Conservation (phyloP, 2,888 invertebrate genomes). For the Abscondita cerata region DNA sequence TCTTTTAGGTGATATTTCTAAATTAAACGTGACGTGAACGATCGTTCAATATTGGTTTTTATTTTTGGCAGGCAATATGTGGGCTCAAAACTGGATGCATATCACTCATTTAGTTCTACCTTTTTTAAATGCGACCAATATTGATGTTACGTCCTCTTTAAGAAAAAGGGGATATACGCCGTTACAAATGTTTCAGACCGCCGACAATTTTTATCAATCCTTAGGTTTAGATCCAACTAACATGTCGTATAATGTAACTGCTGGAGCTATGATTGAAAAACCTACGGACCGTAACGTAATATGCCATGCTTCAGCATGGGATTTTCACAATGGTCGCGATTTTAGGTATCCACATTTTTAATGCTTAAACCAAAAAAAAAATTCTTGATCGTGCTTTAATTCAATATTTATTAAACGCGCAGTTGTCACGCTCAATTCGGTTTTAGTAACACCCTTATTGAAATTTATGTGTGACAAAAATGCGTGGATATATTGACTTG, state of each 20-base stretch:
- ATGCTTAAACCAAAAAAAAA: not conserved
- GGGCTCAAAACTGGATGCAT: constrained; percentile 69
- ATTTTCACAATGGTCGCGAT: constrained; percentile 71
- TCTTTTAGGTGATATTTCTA: constrained; percentile 64
- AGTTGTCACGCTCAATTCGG: no score
- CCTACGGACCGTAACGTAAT: constrained; percentile 64
- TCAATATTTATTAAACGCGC: no score
- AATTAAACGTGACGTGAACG: not conserved
- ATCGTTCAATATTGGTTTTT: not conserved
- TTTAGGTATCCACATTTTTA: constrained; percentile 51
- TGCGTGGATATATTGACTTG: not conserved
- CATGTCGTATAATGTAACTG: constrained; percentile 63
- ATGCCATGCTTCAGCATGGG: constrained; percentile 75
- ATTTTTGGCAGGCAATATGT: constrained; percentile 63
- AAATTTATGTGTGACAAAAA: no score
- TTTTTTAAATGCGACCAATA: constrained; percentile 55
- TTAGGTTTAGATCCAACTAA: constrained; percentile 66
- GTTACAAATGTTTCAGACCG: constrained; percentile 63
- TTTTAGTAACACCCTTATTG: no score
- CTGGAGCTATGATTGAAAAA: constrained; percentile 64
- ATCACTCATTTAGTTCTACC: constrained; percentile 60
- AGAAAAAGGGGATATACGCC: constrained; percentile 56
- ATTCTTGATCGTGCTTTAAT: not conserved
- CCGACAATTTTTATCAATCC: constrained; percentile 54
- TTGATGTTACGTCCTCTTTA: constrained; percentile 63